Conservation (phyloP, 1,140 invertebrate genomes). For the Matsumurasca onukii region DNA sequence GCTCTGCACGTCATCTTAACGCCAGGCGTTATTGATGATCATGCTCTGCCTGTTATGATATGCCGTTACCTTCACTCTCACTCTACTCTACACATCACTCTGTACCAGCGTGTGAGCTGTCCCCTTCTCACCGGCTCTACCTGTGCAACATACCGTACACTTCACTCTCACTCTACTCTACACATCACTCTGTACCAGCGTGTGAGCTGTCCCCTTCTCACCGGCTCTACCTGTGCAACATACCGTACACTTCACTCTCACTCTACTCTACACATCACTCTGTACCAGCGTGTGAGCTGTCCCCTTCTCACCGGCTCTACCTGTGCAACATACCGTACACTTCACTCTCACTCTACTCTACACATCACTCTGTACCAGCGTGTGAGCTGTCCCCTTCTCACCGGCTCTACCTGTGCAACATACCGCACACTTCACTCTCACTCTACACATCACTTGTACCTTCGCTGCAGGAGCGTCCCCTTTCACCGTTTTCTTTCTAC, state of each 20-base stretch:
- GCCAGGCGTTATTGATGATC: too few species aligned
- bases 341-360: background rate
- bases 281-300: conserved; percentile 90
- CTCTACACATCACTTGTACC: too few species aligned
- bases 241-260: background rate
- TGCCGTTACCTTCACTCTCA: background rate
- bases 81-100: background rate
- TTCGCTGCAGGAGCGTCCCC: conserved; percentile 91
- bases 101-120: conserved; percentile 90
- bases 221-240: conserved; percentile 61
- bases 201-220: conserved; percentile 91
- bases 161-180: background rate
- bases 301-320: conserved; percentile 89
- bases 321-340: conserved; percentile 39
- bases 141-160: conserved; percentile 39
- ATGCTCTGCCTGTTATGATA: conserved; percentile 69
- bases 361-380: conserved; percentile 76
- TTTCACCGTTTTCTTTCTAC: too few species aligned
- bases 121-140: conserved; percentile 85
- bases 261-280: background rate
- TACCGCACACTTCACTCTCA: background rate
- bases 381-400: conserved; percentile 91
- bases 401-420: conserved; percentile 61
- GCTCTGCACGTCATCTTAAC: too few species aligned
- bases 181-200: conserved; percentile 76